Conservation (phyloP, 2,888 invertebrate genomes). For the Diploptera punctata region DNA sequence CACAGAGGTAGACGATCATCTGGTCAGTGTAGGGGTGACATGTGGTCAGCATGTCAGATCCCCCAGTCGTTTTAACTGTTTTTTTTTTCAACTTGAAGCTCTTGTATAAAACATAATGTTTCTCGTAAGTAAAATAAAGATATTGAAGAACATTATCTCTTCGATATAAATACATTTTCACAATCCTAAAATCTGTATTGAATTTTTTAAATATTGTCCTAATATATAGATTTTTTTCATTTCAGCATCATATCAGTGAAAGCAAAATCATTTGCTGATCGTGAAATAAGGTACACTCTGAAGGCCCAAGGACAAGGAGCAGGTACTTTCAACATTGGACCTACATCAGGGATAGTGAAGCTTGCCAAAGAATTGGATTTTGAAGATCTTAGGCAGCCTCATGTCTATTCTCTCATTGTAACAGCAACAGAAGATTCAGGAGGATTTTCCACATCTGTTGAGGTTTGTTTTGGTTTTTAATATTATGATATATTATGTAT, state of each 20-base stretch:
- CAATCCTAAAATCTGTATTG: too few species aligned
- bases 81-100: too few species aligned
- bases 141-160: too few species aligned
- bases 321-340: conserved; percentile 94
- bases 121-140: too few species aligned
- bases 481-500: neutral
- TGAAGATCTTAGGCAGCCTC: conserved; percentile 93
- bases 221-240: neutral
- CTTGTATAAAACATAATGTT: too few species aligned
- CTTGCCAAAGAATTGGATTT: conserved; percentile 96
- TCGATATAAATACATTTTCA: too few species aligned
- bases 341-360: conserved; percentile 93
- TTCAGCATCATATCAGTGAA: conserved; percentile 94
- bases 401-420: conserved; percentile 90
- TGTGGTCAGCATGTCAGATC: too few species aligned
- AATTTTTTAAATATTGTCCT: neutral
- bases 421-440: conserved; percentile 98
- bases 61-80: too few species aligned
- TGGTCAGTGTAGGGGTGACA: too few species aligned
- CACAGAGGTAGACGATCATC: too few species aligned
- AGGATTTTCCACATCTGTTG: conserved; percentile 93
- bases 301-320: conserved; percentile 94
- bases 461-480: conserved; percentile 63
- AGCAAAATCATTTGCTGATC: conserved; percentile 96
- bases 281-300: conserved; percentile 94